These are phyloP conservation scores for Deroplatys truncata DNA, from an alignment of 2,888 invertebrate species.

Conservation along the genomic window DNA sequence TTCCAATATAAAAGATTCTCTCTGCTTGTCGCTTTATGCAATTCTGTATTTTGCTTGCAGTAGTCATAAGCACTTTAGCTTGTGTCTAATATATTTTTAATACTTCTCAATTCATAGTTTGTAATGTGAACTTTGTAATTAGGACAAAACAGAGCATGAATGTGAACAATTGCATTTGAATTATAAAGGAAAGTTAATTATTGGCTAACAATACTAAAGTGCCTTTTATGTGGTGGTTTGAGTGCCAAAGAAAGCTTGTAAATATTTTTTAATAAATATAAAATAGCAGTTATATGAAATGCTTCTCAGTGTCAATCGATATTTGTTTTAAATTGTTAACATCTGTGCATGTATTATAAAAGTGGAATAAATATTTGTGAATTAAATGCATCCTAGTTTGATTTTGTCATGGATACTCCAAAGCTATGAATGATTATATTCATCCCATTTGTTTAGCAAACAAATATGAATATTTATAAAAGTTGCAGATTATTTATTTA, in stretches of 20 bases:
- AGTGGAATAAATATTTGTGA: background rate
- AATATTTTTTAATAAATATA: background rate
- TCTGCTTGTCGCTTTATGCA: background rate
- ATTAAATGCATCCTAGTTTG: background rate
- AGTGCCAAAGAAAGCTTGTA: background rate
- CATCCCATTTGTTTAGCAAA: too few species aligned
- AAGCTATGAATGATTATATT: too few species aligned
- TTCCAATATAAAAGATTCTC: too few species aligned
- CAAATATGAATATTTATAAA: too few species aligned
- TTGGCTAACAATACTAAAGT: background rate
- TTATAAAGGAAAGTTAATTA: background rate
- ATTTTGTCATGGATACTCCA: too few species aligned
- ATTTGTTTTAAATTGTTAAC: background rate
- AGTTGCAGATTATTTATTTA: too few species aligned
- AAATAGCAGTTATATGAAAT: background rate
- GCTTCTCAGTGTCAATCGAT: background rate
- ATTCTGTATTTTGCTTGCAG: background rate
- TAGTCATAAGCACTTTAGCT: background rate
- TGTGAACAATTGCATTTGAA: background rate
- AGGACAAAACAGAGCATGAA: background rate
- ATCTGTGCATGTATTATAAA: background rate
- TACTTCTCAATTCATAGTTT: background rate
- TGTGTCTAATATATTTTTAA: background rate
- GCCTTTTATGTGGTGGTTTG: background rate
- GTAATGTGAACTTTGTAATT: background rate